Evolutionary conservation across 2,888 invertebrate species (phyloP).

Genomic region (Carcina quercana): DNA sequence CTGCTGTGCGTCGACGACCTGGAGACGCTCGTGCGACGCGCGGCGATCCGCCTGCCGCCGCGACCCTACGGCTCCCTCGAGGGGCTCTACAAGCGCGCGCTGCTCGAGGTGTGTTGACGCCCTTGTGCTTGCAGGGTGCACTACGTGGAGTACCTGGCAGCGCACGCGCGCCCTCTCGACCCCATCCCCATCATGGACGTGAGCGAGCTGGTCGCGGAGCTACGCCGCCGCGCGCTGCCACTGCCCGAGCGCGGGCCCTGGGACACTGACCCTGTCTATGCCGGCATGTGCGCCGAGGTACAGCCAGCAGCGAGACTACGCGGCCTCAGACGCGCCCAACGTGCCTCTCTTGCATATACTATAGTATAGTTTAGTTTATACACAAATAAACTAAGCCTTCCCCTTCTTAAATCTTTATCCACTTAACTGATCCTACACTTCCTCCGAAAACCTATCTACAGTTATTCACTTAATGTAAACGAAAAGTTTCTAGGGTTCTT

Average conservation of each 20-base stretch:
- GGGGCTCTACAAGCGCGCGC: conserved; percentile 76
- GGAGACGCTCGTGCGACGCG: conserved; percentile 85
- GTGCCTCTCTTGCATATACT: too few species aligned
- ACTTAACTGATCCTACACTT: too few species aligned
- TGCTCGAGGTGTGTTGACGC: conserved; percentile 75
- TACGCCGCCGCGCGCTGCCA: conserved; percentile 88
- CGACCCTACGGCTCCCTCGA: conserved; percentile 84
- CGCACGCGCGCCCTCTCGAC: conserved; percentile 90
- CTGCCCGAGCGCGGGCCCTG: conserved; percentile 88
- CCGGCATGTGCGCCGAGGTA: conserved; percentile 90
- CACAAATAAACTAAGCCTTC: too few species aligned
- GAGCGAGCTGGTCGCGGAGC: conserved; percentile 89
- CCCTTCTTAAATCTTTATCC: too few species aligned
- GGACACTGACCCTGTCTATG: conserved; percentile 89
- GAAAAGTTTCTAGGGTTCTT: too few species aligned
- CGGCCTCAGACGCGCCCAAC: background rate
- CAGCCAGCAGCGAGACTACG: conserved; percentile 19
- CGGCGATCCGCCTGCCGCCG: conserved; percentile 82
- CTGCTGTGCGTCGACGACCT: conserved; percentile 87
- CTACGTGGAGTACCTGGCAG: conserved; percentile 96
- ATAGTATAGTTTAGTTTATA: too few species aligned
- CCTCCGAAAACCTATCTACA: too few species aligned
- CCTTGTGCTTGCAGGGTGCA: conserved; percentile 81
- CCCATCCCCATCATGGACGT: conserved; percentile 92
- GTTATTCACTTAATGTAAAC: too few species aligned